Evolutionary conservation across 2,888 invertebrate species (phyloP), one percentile per base, ranked within the genome.

Genomic region (Cheilosia scutellata): DNA sequence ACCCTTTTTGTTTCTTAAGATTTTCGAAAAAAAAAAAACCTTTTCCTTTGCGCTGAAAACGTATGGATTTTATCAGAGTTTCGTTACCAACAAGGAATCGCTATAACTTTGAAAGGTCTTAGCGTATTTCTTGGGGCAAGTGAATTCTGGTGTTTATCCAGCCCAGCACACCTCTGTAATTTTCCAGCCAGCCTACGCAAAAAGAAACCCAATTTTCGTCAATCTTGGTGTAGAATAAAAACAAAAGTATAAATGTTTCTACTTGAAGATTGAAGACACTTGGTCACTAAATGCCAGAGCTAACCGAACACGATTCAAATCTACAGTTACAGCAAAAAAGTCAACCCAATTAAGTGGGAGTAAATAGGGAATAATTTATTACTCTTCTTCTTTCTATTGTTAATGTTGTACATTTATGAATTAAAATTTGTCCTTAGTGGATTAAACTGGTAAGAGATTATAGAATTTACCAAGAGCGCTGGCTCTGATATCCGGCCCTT

Each of bases 321-420:
- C 55, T 47, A 70, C 53, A 44, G 63, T 33, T 63, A 57, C 57
- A 65, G 75, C 65, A 75, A 75, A 63, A 63, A 75, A 75, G 44
- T 65, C 47, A 75, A 57, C 25, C 11, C 44, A 57, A 25, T 65
- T 57, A 47, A 51, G 42, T 37, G 53, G 72, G 62, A 51, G 70
- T 62, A 11, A 16, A 47, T 37, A 33, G 55, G 70, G 58, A 74
- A 74, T 84, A 79, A 71, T 84, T 84, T 84, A 84, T 84, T 84
- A 75, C 79, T 84, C 40, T 57, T 7, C n/a, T 27, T 55, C 58
- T 66, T 62, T n/a, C 51, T 27, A 51, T 57, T 62, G 25, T 63
- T 65, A 63, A 57, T 58, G 70, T 63, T 79, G 63, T 75, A 84
- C 83, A 84, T 65, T 60, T 37, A 78, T 78, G 44, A 70, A 70